These are phyloP conservation scores for Formica aserva DNA, from an alignment of 2,888 invertebrate genomes.

Conservation along the genomic window DNA sequence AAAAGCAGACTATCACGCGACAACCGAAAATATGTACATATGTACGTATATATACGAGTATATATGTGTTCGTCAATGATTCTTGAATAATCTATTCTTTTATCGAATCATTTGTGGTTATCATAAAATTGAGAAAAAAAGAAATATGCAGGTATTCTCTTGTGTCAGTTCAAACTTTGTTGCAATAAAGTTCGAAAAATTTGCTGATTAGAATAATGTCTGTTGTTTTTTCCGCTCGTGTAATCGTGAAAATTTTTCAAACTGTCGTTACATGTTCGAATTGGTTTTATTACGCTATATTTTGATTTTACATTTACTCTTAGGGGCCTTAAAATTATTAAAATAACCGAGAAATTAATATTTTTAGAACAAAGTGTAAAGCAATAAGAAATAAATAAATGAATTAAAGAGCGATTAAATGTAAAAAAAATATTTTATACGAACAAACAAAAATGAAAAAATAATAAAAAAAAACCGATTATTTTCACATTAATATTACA, in stretches of 20 bases:
- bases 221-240: background rate
- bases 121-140: background rate
- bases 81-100: slow-evolving; percentile 62
- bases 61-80: background rate
- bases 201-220: background rate
- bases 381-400: background rate
- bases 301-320: background rate
- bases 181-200: too few species aligned
- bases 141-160: background rate
- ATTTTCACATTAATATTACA: background rate
- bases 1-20: slow-evolving; percentile 61
- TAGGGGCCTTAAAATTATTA: background rate
- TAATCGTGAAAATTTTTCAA: background rate
- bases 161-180: too few species aligned
- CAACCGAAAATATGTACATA: slow-evolving; percentile 12
- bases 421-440: background rate
- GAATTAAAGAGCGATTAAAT: background rate
- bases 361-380: background rate
- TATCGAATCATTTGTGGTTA: slow-evolving; percentile 41
- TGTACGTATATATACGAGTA: background rate
- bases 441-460: background rate
- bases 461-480: background rate
- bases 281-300: background rate
- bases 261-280: background rate
- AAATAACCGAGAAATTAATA: background rate